Conservation (phyloP, 2,888 invertebrate species). For the Dicyrtoma fusca region DNA sequence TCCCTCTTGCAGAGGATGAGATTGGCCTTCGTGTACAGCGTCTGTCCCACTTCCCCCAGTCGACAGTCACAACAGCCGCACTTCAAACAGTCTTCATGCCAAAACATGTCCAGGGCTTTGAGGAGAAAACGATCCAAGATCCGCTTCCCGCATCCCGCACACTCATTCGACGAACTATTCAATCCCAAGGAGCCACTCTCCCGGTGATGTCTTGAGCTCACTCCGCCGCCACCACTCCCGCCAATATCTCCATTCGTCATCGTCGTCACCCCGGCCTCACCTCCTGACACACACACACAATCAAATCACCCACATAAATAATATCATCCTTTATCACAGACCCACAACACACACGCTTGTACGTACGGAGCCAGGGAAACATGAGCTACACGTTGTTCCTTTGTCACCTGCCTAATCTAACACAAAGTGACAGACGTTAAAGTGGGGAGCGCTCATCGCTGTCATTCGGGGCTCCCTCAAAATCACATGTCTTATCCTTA, state of each 20-base stretch:
- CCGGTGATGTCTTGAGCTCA: conserved; percentile 19
- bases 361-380: no score
- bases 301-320: not conserved
- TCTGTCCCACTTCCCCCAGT: conserved; percentile 93
- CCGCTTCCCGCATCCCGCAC: conserved; percentile 91
- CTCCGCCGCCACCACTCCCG: conserved; percentile 33
- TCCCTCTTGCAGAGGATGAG: conserved; percentile 94
- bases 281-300: conserved; percentile 32
- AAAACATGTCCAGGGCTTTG: conserved; percentile 88
- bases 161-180: conserved; percentile 70
- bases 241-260: conserved; percentile 55
- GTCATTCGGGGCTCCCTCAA: no score
- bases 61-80: conserved; percentile 97
- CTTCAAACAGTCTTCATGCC: conserved; percentile 96
- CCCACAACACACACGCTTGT: no score
- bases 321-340: no score
- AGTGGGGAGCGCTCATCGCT: not conserved
- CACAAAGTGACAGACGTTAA: conserved; percentile 17
- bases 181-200: conserved; percentile 58
- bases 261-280: conserved; percentile 39
- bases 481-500: no score
- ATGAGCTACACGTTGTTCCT: no score
- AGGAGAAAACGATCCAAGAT: conserved; percentile 73
- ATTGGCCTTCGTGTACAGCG: conserved; percentile 92
- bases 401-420: conserved; percentile 11